Evolutionary conservation across 1,140 invertebrate genomes (phyloP).

Genomic region (Probaryconus sp.): DNA sequence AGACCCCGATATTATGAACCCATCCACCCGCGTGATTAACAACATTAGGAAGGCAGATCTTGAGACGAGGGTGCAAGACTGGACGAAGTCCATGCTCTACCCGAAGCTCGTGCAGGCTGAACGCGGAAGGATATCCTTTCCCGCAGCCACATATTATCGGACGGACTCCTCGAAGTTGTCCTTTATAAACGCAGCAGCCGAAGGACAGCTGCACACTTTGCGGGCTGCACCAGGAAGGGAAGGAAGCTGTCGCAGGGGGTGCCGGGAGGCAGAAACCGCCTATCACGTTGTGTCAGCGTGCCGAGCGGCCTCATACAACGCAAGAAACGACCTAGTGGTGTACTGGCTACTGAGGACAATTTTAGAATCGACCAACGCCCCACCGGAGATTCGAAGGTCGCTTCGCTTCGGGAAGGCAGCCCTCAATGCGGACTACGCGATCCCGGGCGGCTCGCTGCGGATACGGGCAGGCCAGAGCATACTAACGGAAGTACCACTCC

Average conservation of each 20-base stretch:
- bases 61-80: neutral
- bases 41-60: neutral
- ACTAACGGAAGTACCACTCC: neutral
- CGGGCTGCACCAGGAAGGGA: neutral
- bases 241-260: conserved; percentile 14
- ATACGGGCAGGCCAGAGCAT: conserved; percentile 3
- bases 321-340: conserved; percentile 5
- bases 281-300: conserved; percentile 22
- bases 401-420: neutral
- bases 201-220: conserved; percentile 24
- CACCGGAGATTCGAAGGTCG: neutral
- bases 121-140: conserved; percentile 5
- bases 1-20: no score
- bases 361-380: neutral
- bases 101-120: conserved; percentile 3
- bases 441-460: neutral
- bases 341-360: conserved; percentile 13
- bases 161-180: conserved; percentile 7
- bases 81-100: conserved; percentile 6
- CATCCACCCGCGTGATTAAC: neutral
- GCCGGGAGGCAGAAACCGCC: conserved; percentile 11
- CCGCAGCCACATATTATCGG: neutral
- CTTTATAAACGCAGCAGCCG: conserved; percentile 5
- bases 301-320: neutral
- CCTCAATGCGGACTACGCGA: neutral